Evolutionary conservation across 2,113 vertebrate species (phyloP).

Genomic region (Scalopus aquaticus): DNA sequence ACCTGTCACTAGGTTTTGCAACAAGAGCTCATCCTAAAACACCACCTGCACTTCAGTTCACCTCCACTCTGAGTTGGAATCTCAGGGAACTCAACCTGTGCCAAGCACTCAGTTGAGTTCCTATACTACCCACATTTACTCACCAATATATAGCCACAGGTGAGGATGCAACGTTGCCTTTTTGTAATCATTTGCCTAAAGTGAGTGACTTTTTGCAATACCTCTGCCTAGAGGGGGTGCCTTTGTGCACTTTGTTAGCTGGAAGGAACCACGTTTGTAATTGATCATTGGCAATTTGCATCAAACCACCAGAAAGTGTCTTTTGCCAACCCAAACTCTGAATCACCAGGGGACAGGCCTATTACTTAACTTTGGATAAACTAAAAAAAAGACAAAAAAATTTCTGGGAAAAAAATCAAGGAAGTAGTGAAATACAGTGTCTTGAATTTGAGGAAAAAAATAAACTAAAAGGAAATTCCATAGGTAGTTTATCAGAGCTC

Average conservation of each 20-base stretch:
- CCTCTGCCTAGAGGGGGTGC: not conserved
- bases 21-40: not conserved
- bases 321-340: conserved; percentile 41
- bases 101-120: not conserved
- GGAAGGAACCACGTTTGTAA: not conserved
- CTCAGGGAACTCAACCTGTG: not conserved
- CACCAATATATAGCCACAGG: not conserved
- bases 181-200: not conserved
- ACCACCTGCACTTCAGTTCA: not conserved
- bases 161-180: not conserved
- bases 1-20: not conserved
- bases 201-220: not conserved
- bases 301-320: conserved; percentile 2
- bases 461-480: conserved; percentile 73
- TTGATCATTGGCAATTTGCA: not conserved
- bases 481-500: conserved; percentile 52
- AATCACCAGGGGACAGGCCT: not conserved
- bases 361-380: conserved; percentile 54
- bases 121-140: not conserved
- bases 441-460: conserved; percentile 72
- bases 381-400: conserved; percentile 68
- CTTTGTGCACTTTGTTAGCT: not conserved
- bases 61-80: not conserved
- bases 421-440: conserved; percentile 52
- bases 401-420: conserved; percentile 64